A percentile compares a stretch with the other conserved stretches of the same genome.
Conservation (phyloP, 2,113 vertebrate species). For the Chascanopsetta lugubris region DNA sequence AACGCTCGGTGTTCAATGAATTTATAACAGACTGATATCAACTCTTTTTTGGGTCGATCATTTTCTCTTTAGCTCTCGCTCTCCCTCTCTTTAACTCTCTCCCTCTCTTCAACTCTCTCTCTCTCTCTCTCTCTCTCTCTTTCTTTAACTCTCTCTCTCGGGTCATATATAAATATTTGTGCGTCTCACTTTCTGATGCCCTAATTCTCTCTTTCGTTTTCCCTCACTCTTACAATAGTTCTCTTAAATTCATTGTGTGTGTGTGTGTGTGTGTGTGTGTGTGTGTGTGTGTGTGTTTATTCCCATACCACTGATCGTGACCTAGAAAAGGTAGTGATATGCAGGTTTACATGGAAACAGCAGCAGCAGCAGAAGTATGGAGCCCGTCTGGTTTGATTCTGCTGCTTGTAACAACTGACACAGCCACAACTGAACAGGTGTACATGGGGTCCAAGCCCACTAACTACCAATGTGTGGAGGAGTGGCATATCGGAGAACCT, state of each 20-base stretch:
- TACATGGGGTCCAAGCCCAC: too few relatives aligned
- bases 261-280: neutral
- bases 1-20: constrained; percentile 42
- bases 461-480: too few relatives aligned
- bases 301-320: neutral
- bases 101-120: constrained; percentile 19
- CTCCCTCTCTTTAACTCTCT: constrained; percentile 10
- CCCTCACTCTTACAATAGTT: neutral
- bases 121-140: constrained; percentile 7
- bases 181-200: constrained; percentile 3
- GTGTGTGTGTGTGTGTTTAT: neutral
- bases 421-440: too few relatives aligned
- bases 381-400: neutral
- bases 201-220: neutral
- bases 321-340: neutral
- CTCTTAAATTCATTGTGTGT: neutral
- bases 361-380: neutral
- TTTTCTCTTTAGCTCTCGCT: constrained; percentile 7
- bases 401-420: neutral
- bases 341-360: neutral
- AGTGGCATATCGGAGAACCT: too few relatives aligned
- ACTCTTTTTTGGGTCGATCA: constrained; percentile 38
- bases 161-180: constrained; percentile 31
- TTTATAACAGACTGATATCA: constrained; percentile 49
- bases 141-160: constrained; percentile 14